Conservation (phyloP, 2,113 vertebrate species). For the Bujurquina vittata region DNA sequence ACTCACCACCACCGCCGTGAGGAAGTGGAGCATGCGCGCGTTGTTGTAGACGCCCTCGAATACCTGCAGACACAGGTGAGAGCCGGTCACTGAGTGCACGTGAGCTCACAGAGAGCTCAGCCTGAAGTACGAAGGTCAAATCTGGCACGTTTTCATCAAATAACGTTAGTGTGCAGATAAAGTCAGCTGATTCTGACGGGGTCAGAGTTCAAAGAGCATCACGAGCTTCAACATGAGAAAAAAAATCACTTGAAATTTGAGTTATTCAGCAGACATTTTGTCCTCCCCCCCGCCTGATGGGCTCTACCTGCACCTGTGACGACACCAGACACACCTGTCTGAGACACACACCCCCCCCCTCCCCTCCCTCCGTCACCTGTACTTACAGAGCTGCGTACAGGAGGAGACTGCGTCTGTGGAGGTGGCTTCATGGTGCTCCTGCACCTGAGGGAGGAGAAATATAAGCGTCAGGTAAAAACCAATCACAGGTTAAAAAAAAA, state of each 20-base stretch:
- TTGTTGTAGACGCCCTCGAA: conserved; percentile 89
- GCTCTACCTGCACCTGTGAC: no score
- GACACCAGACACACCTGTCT: not conserved
- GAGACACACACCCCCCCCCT: not conserved
- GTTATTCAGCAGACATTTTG: no score
- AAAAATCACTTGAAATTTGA: no score
- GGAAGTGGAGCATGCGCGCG: conserved; percentile 86
- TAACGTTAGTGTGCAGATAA: not conserved
- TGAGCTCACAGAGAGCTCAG: no score
- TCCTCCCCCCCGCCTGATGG: no score
- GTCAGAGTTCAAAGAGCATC: not conserved
- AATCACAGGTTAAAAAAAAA: not conserved
- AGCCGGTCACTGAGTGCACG: not conserved
- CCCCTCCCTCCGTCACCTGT: not conserved
- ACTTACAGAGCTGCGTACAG: conserved; percentile 72
- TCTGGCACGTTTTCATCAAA: no score
- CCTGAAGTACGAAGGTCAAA: no score
- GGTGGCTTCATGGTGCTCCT: conserved; percentile 86
- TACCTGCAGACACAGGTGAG: conserved; percentile 67
- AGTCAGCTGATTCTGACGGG: not conserved
- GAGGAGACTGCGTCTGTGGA: conserved; percentile 70
- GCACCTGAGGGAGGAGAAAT: conserved; percentile 66
- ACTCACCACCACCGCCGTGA: conserved; percentile 88
- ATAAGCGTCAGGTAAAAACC: not conserved
- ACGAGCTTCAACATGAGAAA: no score